Evolutionary conservation across 2,113 vertebrate species (phyloP).

Genomic region (Numenius arquata): DNA sequence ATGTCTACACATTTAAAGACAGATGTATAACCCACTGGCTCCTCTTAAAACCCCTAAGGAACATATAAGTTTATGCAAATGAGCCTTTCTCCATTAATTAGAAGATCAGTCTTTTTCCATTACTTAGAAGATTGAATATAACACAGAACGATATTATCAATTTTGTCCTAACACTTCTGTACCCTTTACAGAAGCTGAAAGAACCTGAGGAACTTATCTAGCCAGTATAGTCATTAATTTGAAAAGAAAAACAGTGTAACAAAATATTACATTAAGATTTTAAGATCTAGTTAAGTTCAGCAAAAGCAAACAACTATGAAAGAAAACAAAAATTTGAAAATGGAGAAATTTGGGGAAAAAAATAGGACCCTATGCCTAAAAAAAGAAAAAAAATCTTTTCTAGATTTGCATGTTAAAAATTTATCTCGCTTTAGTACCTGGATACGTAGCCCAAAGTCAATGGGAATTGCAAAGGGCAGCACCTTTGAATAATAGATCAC

Average conservation of each 20-base stretch:
- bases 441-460: background rate
- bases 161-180: background rate
- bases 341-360: background rate
- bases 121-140: conserved; percentile 39
- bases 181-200: conserved; percentile 35
- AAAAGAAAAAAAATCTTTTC: background rate
- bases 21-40: background rate
- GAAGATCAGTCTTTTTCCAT: conserved; percentile 30
- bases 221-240: background rate
- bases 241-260: background rate
- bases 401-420: background rate
- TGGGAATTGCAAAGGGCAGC: background rate
- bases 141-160: background rate
- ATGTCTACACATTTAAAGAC: background rate
- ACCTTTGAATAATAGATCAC: background rate
- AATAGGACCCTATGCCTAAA: background rate
- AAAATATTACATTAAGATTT: background rate
- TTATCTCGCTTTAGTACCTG: background rate
- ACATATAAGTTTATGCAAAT: conserved; percentile 27
- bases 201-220: background rate
- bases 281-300: background rate
- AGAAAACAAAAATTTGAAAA: background rate
- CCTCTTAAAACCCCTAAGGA: background rate
- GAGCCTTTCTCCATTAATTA: conserved; percentile 50
- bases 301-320: background rate